Conservation (phyloP, 2,797 vertebrate genomes). For the Aselliscus stoliczkanus region DNA sequence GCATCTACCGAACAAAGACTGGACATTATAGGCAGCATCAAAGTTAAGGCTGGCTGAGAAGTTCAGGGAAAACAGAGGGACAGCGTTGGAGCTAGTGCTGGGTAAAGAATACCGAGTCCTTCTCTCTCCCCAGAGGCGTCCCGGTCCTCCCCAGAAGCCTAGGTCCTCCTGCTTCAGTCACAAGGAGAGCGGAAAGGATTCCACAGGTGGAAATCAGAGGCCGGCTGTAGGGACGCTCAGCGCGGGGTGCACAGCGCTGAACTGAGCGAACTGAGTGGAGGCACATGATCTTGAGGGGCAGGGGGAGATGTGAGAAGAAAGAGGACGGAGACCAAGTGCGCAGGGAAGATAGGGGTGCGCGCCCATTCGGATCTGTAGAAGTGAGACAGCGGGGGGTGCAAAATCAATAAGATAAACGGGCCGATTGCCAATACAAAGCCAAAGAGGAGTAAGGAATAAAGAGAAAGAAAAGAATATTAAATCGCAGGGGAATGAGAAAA, state of each 20-base stretch:
- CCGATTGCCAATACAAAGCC: constrained; percentile 71
- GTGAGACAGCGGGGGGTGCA: constrained; percentile 54
- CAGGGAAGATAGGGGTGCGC: constrained; percentile 15
- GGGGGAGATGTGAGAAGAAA: not conserved
- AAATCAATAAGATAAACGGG: constrained; percentile 74
- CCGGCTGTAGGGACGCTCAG: not conserved
- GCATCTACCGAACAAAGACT: constrained; percentile 43
- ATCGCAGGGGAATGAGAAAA: constrained; percentile 89
- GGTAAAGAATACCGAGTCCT: not conserved
- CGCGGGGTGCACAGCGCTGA: not conserved
- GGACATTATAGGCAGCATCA: not conserved
- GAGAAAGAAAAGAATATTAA: constrained; percentile 87
- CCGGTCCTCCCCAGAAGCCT: not conserved
- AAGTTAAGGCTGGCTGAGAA: constrained; percentile 27
- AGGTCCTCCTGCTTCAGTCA: not conserved
- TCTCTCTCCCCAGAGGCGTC: not conserved
- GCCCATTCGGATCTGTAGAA: constrained; percentile 22
- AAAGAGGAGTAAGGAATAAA: constrained; percentile 76
- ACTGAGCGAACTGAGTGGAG: not conserved
- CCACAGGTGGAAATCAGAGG: constrained; percentile 71
- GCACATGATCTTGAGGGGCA: not conserved
- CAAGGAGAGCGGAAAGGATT: not conserved
- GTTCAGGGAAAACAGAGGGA: not conserved
- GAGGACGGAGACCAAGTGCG: constrained; percentile 20
- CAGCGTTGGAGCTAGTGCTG: no score